phyloP scores from a whole-genome alignment of 2,113 vertebrate genomes.

The Hippocampus barbouri region DNA sequence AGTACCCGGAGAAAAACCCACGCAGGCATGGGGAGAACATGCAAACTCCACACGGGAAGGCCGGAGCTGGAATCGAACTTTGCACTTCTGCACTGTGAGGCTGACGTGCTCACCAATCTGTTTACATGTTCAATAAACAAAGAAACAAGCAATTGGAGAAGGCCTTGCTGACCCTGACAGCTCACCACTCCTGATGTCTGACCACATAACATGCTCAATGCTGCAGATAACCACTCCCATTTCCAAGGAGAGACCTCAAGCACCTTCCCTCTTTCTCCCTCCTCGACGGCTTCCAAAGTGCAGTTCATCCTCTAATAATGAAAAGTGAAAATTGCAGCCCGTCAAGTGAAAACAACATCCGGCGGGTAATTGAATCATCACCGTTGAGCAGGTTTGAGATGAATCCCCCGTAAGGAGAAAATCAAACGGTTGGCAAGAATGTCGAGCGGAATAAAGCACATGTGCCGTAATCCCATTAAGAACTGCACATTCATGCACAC shows the following conservation, averaged over 20 bases:
- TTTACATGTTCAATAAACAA: too few species aligned
- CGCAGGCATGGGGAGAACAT: too few species aligned
- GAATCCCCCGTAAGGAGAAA: conserved; percentile 64
- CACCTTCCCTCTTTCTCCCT: background rate
- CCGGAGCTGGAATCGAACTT: too few species aligned
- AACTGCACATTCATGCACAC: conserved; percentile 51
- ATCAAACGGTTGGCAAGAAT: conserved; percentile 55
- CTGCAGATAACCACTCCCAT: background rate
- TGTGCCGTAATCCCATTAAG: conserved; percentile 71
- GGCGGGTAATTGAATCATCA: conserved; percentile 69
- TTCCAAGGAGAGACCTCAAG: background rate
- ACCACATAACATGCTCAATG: background rate
- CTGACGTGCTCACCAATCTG: too few species aligned
- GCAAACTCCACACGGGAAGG: too few species aligned
- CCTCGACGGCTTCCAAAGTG: conserved; percentile 25
- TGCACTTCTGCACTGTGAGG: too few species aligned
- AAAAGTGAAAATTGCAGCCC: conserved; percentile 59
- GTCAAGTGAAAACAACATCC: conserved; percentile 58
- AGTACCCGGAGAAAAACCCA: too few species aligned
- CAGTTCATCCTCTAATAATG: conserved; percentile 43
- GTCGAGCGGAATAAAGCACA: conserved; percentile 55
- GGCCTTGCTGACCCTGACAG: background rate
- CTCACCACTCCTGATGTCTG: background rate
- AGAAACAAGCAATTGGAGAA: background rate
- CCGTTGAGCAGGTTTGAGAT: conserved; percentile 64